Percentiles rank a stretch among this genome's conserved stretches.
Conservation (phyloP, 1,140 invertebrate genomes). For the Scaptomyza pallida region DNA sequence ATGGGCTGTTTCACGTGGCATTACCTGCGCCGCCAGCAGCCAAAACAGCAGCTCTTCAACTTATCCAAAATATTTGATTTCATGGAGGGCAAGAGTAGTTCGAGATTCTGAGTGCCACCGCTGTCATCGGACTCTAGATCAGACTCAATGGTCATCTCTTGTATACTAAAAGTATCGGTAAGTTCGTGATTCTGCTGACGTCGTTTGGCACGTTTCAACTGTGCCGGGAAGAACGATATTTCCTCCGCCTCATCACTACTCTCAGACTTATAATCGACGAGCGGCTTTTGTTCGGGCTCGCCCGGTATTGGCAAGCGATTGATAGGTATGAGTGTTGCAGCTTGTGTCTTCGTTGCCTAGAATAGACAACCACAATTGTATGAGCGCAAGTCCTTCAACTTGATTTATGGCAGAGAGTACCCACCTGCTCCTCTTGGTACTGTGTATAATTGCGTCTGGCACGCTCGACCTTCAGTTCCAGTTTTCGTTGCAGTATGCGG, state of each 20-base stretch:
- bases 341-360: slow-evolving; percentile 77
- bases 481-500: slow-evolving; percentile 81
- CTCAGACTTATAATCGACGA: slow-evolving; percentile 83
- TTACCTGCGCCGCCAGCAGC: slow-evolving; percentile 73
- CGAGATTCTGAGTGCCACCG: slow-evolving; percentile 78
- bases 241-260: slow-evolving; percentile 82
- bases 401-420: slow-evolving; percentile 4
- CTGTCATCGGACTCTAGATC: slow-evolving; percentile 81
- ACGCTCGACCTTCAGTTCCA: slow-evolving; percentile 83
- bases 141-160: slow-evolving; percentile 83
- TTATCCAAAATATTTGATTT: slow-evolving; percentile 76
- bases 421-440: slow-evolving; percentile 76
- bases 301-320: slow-evolving; percentile 79
- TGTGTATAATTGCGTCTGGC: slow-evolving; percentile 81
- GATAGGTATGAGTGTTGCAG: slow-evolving; percentile 80
- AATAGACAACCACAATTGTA: background rate
- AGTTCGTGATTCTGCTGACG: slow-evolving; percentile 71
- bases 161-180: slow-evolving; percentile 83
- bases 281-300: slow-evolving; percentile 73
- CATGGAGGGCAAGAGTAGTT: slow-evolving; percentile 75
- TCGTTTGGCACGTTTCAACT: slow-evolving; percentile 70
- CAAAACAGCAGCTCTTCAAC: slow-evolving; percentile 75
- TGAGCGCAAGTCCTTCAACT: background rate
- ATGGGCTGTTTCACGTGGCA: slow-evolving; percentile 36
- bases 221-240: slow-evolving; percentile 77